phyloP scores from a whole-genome alignment of 1,140 invertebrate species.

The Drosophila athabasca region DNA sequence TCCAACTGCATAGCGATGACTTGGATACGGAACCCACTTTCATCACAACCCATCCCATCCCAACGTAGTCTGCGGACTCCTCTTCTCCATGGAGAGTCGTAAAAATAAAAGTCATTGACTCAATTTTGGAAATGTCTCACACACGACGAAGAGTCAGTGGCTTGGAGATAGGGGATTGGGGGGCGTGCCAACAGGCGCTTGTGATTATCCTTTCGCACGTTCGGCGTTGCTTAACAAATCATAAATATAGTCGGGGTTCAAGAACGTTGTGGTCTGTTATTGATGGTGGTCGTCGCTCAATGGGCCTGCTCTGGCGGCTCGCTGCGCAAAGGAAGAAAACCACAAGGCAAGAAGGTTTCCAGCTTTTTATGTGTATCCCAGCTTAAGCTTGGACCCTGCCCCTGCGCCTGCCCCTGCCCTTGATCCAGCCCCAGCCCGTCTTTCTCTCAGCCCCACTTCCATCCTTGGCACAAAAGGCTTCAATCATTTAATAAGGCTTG shows the following conservation, averaged over 20 bases:
- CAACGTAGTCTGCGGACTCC: background rate
- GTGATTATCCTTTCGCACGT: conserved; percentile 81
- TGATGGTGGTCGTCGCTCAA: conserved; percentile 67
- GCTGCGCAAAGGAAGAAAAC: conserved; percentile 28
- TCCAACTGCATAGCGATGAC: background rate
- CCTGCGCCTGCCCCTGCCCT: background rate
- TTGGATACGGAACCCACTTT: background rate
- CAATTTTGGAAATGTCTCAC: conserved; percentile 80
- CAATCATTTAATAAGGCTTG: conserved; percentile 73
- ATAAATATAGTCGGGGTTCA: conserved; percentile 67
- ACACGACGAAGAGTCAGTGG: conserved; percentile 51
- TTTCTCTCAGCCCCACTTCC: background rate
- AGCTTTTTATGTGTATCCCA: conserved; percentile 65
- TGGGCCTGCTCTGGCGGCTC: background rate
- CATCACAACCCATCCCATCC: background rate
- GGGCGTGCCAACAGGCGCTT: conserved; percentile 77
- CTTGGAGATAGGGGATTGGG: conserved; percentile 35
- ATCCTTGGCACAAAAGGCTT: conserved; percentile 36
- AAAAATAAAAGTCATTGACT: conserved; percentile 82
- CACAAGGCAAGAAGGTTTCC: conserved; percentile 53
- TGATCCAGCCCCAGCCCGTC: background rate
- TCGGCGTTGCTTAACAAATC: conserved; percentile 81
- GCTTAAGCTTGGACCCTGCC: conserved; percentile 9
- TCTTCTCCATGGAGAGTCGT: conserved; percentile 31
- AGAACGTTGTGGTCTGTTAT: conserved; percentile 65